Evolutionary conservation across 2,888 invertebrate species (phyloP).

Genomic region (Allacma fusca): DNA sequence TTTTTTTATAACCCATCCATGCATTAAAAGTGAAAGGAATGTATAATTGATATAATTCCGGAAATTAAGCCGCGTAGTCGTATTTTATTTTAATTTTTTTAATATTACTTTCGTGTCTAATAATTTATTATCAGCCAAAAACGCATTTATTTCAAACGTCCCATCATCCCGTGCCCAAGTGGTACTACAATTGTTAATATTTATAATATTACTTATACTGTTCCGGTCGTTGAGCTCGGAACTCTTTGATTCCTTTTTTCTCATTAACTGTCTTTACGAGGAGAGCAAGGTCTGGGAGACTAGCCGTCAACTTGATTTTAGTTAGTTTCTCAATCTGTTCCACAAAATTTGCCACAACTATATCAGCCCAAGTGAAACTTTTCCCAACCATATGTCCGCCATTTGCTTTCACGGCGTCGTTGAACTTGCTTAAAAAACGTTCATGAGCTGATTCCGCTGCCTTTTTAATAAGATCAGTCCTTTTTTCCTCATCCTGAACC

Average conservation of each 20-base stretch:
- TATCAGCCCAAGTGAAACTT: slow-evolving; percentile 15
- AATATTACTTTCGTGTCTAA: too few relatives aligned
- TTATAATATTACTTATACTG: too few relatives aligned
- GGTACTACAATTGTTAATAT: too few relatives aligned
- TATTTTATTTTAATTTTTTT: too few relatives aligned
- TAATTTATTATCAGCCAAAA: too few relatives aligned
- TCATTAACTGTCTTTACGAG: slow-evolving; percentile 4
- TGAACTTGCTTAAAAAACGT: neutral
- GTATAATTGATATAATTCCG: too few relatives aligned
- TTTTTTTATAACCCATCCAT: too few relatives aligned
- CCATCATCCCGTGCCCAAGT: too few relatives aligned
- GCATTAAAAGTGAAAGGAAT: too few relatives aligned
- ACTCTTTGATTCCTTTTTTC: slow-evolving; percentile 18
- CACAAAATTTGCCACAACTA: neutral
- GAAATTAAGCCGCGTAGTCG: too few relatives aligned
- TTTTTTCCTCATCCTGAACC: neutral
- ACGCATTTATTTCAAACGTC: too few relatives aligned
- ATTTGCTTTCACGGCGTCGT: neutral
- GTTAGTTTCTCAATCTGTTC: neutral
- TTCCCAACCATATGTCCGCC: neutral
- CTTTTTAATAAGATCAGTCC: neutral
- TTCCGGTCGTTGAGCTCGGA: too few relatives aligned
- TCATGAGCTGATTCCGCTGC: neutral
- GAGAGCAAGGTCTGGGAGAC: neutral
- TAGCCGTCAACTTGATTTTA: neutral